phyloP scores from a whole-genome alignment of 2,888 invertebrate species.

The Lasioglossum marginatum region DNA sequence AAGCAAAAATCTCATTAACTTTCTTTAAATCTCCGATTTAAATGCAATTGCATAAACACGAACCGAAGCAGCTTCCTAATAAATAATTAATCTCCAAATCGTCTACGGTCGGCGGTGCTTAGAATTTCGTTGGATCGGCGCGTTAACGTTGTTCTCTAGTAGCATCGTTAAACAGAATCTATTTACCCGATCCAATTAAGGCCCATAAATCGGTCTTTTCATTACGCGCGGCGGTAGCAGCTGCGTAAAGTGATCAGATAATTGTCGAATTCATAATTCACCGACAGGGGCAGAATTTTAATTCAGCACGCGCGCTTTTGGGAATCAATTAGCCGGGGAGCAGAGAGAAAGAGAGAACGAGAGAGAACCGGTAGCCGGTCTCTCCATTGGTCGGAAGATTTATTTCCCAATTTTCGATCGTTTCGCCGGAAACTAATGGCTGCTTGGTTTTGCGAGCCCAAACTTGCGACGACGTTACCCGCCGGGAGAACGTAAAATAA shows the following conservation, averaged over 20 bases:
- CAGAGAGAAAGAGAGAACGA: neutral
- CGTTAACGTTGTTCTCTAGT: neutral
- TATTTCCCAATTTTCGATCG: slow-evolving; percentile 18
- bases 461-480: neutral
- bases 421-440: slow-evolving; percentile 5
- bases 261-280: slow-evolving; percentile 9
- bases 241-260: slow-evolving; percentile 15
- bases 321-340: neutral
- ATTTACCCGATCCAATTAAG: slow-evolving; percentile 8
- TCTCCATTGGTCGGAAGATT: neutral
- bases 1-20: neutral
- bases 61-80: neutral
- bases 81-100: neutral
- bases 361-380: neutral
- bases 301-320: neutral
- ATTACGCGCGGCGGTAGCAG: neutral
- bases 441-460: neutral
- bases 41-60: neutral
- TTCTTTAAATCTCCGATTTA: neutral
- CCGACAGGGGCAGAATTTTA: neutral
- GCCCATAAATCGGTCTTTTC: neutral
- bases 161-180: neutral
- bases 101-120: neutral
- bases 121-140: neutral
- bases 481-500: neutral